A percentile compares a stretch with the other conserved stretches of the same genome.
Conservation (phyloP, 2,797 vertebrate species). For the Vireo griseus region DNA sequence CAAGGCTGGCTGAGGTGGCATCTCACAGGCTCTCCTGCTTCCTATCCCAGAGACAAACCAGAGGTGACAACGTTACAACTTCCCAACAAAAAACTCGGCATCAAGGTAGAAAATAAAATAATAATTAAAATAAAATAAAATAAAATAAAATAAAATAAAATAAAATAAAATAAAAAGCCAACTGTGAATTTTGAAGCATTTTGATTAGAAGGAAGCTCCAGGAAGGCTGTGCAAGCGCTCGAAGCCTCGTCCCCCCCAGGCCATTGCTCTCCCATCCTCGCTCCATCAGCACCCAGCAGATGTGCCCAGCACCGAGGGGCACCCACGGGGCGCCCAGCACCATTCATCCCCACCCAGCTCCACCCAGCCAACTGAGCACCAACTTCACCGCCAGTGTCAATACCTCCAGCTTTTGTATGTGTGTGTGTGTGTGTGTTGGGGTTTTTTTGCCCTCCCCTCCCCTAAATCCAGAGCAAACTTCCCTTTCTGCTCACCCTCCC, state of each 20-base stretch:
- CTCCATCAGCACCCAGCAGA: not conserved
- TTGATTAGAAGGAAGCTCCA: not conserved
- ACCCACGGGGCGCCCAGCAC: not conserved
- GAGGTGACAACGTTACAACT: rapidly evolving
- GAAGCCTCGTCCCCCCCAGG: conserved; percentile 12
- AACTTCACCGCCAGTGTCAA: conserved; percentile 47
- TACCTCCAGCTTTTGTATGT: conserved; percentile 35
- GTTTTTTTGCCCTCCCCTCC: not conserved
- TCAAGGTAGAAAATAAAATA: not conserved
- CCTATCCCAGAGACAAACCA: not conserved
- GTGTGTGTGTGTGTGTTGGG: not conserved
- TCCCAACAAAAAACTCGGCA: not conserved
- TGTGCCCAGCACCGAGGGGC: not conserved
- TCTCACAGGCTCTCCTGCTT: not conserved
- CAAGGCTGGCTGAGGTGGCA: not conserved
- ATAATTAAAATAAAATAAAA: not conserved
- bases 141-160: not conserved
- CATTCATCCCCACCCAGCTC: conserved; percentile 41
- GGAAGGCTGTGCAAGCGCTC: not conserved
- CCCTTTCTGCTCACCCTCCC: conserved; percentile 66
- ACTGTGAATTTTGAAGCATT: not conserved
- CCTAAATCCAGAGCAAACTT: conserved; percentile 56
- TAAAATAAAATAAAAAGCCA: not conserved
- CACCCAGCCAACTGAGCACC: conserved; percentile 38
- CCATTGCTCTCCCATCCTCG: not conserved